Evolutionary conservation across 2,888 invertebrate genomes (phyloP), one percentile per base, ranked within the genome.

Genomic region (Mycogona germanica): DNA sequence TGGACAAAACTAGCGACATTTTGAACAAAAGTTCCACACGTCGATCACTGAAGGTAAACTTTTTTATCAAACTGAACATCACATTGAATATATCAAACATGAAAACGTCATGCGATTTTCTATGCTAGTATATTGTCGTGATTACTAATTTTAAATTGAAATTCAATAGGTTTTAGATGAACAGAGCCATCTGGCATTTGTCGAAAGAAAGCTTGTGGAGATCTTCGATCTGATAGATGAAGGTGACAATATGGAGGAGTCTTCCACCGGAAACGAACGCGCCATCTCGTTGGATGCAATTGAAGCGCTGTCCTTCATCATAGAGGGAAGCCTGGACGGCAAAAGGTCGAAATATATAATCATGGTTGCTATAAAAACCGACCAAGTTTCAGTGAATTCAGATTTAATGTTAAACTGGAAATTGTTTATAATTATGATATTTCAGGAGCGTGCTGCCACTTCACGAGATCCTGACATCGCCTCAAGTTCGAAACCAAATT

Each of bases 91-190:
- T 40, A 40, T 21, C 17, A 7, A 40, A 9, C 7, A 40, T 21
- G 6, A 5, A 21, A 21, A n/a, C 7, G n/a, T n/a, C 19, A 41
- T 14, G 19, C 19, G 9, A 41, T 41, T 45, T 45, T 17, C n/a
- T 45, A 28, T 45, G 7, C 14, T 26, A 23, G 21, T 45, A 28
- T 45, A 45, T 12, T 9, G 21, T 23, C 21, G 6, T 45, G 9
- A 17, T 41, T 41, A 12, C 9, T 41, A 41, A 12, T 41, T 41
- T 12, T 41, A 41, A 7, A 12, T 9, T 41, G n/a, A 41, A 9
- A 41, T 41, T 38, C 26, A 21, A 5, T 28, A 55, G 55, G 51
- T 55, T 32, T 28, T 55, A 21, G 55, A 55, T 19, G 55, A 55
- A 28, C 40, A 51, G 25, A 32, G 45, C 17, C 51, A 55, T 55